Evolutionary conservation across 2,888 invertebrate species (phyloP).

Genomic region (Diabrotica balteata): DNA sequence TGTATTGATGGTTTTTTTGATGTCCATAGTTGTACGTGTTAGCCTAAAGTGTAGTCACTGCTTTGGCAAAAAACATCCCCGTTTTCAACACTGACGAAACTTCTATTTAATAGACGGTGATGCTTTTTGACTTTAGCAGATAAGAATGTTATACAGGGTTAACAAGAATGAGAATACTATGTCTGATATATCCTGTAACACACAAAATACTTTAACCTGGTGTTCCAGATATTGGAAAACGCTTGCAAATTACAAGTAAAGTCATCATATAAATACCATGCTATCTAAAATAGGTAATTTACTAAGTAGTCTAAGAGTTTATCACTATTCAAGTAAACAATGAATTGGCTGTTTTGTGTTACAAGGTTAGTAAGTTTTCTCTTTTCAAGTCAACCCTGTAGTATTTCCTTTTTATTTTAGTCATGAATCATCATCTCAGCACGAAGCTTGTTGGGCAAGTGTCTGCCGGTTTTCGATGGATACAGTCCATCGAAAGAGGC

Average conservation of each 20-base stretch:
- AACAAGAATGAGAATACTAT: constrained; percentile 8
- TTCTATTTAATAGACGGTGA: constrained; percentile 17
- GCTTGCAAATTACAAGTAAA: no score
- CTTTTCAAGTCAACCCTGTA: constrained; percentile 28
- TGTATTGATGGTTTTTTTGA: constrained; percentile 54
- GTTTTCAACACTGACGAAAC: constrained; percentile 19
- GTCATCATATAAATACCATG: no score
- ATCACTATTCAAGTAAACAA: background rate
- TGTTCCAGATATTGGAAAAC: no score
- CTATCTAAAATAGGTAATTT: no score
- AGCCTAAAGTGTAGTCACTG: constrained; percentile 41
- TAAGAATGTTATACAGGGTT: constrained; percentile 45
- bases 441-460: constrained; percentile 36
- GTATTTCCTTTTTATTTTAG: constrained; percentile 36
- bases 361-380: constrained; percentile 12
- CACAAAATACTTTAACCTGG: background rate
- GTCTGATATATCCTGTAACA: constrained; percentile 10
- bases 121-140: constrained; percentile 43
- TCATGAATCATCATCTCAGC: constrained; percentile 39
- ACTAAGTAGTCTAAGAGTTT: no score
- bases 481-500: constrained; percentile 15
- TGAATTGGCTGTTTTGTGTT: constrained; percentile 10
- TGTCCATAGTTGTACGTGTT: constrained; percentile 54
- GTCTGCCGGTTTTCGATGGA: constrained; percentile 18
- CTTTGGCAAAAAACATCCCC: constrained; percentile 31